Conservation (phyloP, 2,113 vertebrate genomes). For the Meles meles region DNA sequence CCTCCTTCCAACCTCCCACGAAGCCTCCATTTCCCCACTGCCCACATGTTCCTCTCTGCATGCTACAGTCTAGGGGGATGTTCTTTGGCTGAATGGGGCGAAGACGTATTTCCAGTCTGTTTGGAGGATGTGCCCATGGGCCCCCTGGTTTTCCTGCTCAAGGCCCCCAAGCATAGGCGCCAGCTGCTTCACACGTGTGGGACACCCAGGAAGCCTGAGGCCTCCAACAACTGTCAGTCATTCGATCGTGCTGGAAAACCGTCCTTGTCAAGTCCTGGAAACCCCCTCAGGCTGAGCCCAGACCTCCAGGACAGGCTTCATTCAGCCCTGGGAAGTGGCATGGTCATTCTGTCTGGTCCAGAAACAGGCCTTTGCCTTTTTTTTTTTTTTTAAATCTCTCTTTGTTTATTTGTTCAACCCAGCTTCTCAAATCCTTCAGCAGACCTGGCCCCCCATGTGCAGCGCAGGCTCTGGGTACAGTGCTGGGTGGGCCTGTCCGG, state of each 20-base stretch:
- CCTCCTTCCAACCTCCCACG: not conserved
- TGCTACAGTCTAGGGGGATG: accelerated
- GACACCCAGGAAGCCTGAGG: not conserved
- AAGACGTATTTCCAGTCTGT: not conserved
- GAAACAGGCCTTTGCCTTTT: not conserved
- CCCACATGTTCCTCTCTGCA: not conserved
- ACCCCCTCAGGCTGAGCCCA: not conserved
- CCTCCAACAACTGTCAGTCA: not conserved
- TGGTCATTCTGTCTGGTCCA: not conserved
- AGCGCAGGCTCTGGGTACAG: not conserved
- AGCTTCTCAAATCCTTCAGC: not conserved
- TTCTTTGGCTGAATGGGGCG: not conserved
- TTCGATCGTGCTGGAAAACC: not conserved
- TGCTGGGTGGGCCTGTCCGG: not conserved
- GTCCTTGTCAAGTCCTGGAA: not conserved
- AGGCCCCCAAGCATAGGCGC: too few relatives aligned
- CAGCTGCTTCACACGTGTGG: not conserved
- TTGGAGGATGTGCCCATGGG: not conserved
- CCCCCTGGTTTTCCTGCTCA: not conserved
- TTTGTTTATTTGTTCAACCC: not conserved
- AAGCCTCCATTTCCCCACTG: not conserved
- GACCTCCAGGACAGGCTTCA: not conserved
- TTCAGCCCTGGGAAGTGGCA: not conserved
- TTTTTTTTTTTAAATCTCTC: not conserved
- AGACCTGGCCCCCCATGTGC: not conserved